Evolutionary conservation across 2,113 vertebrate species (phyloP).

Genomic region (Entelurus aequoreus): DNA sequence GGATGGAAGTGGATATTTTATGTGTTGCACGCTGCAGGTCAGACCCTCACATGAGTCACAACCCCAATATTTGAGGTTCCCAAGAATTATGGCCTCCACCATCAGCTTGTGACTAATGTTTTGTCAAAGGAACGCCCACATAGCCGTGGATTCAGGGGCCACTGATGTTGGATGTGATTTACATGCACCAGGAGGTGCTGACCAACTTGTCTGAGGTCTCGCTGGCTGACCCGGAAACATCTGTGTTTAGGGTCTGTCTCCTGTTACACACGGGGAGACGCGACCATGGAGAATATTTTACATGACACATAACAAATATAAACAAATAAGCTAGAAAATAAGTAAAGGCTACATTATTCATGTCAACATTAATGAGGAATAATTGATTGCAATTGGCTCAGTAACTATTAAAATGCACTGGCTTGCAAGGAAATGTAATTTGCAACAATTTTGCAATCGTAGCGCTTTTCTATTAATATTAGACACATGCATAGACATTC

Average conservation of each 20-base stretch:
- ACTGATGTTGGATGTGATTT: slow-evolving; percentile 59
- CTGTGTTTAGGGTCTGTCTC: slow-evolving; percentile 62
- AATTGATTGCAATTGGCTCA: no score
- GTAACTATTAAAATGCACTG: no score
- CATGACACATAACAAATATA: slow-evolving; percentile 1
- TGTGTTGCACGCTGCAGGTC: slow-evolving; percentile 7
- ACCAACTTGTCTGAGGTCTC: slow-evolving; percentile 55
- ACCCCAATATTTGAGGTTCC: slow-evolving; percentile 18
- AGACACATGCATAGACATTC: no score
- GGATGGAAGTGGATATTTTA: background rate
- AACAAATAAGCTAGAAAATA: background rate
- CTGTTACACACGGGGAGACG: slow-evolving; percentile 46
- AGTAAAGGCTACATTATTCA: background rate
- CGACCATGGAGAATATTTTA: background rate
- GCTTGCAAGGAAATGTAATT: no score
- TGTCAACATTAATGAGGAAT: slow-evolving; percentile 1
- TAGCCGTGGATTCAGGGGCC: slow-evolving; percentile 26
- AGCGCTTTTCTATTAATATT: no score
- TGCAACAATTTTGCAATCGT: no score
- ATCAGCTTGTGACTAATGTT: slow-evolving; percentile 29
- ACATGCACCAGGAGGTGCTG: slow-evolving; percentile 53
- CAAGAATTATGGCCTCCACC: slow-evolving; percentile 14
- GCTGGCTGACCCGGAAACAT: slow-evolving; percentile 63
- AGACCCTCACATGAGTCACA: slow-evolving; percentile 6
- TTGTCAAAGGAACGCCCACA: slow-evolving; percentile 38